Base-by-base conservation (phyloP, 1,140 invertebrate genomes). In the Drosophila saltans region DNA sequence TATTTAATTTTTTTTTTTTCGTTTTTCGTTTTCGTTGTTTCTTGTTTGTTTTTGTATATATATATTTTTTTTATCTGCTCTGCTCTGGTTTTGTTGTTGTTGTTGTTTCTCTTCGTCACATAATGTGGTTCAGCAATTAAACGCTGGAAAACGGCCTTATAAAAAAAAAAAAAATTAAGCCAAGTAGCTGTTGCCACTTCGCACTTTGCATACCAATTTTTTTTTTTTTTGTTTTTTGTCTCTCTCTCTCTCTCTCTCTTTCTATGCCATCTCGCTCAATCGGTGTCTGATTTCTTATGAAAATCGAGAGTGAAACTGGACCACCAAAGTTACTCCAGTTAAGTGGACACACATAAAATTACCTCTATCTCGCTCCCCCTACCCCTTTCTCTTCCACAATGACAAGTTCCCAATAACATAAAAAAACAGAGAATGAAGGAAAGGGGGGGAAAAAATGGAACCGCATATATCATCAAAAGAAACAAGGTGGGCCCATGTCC, bases 41-140 rank as follows among this genome's bases (percentile, higher is more conserved):
- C 52, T 66, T 45, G 36, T 28, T 39, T 67, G 45, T 52, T 9
- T 56, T 24, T 45, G 41, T 8, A 16, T 48, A 60, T 69, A 55
- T 57, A 16, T 16, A 16, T 74, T 76, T 88, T 88, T 88, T 82
- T 36, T 36, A 36, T 36, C 33, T 36, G 3, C 33, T 88, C 72
- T 30, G 57, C 28, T 30, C 52, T 24, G 40, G 6, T 40, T 66
- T 55, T 56, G 56, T 33, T 9, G 28, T 48, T 67, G 66, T 62
- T 58, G 71, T 76, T 83, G 82, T 82, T 21, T 52, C 52, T 88
- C 83, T 76, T 89, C 83, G 83, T 88, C 83, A 88, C 83, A 88
- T 88, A 88, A 88, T 88, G 84, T 88, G 84, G 83, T 80, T 70
- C 83, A 88, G 80, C 83, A 88, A 88, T 88, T 88, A 88, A 88